Base-by-base conservation (phyloP, 2,888 invertebrate genomes). In the Epinotia demarniana region DNA sequence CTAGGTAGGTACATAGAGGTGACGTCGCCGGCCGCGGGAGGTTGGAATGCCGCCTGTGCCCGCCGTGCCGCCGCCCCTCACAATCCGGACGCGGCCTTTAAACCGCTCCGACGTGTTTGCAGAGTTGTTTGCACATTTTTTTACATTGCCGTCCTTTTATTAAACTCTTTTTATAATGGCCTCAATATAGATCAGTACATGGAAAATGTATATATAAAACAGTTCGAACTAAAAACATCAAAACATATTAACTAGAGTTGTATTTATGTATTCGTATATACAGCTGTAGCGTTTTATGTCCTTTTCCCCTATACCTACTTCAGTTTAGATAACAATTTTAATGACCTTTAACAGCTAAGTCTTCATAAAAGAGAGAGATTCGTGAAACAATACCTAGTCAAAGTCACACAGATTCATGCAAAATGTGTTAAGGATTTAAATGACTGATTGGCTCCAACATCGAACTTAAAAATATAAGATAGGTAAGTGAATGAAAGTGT, bases 51-150 rank as follows among this genome's bases (percentile, higher is more conserved):
- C 87, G 89, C 87, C 88, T 81, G 84, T 81, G 82, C 90, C 88
- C 89, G 89, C 86, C 86, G 85, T 89, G 61, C 75, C 78, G 84
- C 87, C 89, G 88, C 90, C 92, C 92, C 92, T 90, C 90, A 86
- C 92, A 90, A 92, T 92, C 93, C 93, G 92, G 92, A 92, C 92
- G 89, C 92, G 91, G 92, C 91, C 91, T 92, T 92, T 92, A 92
- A 93, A 93, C 94, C 91, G 91, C 93, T 90, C 92, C 90, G 87
- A 93, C 93, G 91, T 93, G 94, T 93, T 94, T 91, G 91, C 92
- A 85, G 88, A 93, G 90, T 92, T 92, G 93, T 92, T 94, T 92
- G 93, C 92, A 93, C 93, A 92, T 93, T 94, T 93, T 93, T 91
- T 93, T 92, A 92, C 92, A 91, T 92, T 93, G 91, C 88, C 89